Evolutionary conservation across 1,140 invertebrate genomes (phyloP), one percentile per base, ranked within the genome.

Genomic region (Macrotrachela quadricornifera): DNA sequence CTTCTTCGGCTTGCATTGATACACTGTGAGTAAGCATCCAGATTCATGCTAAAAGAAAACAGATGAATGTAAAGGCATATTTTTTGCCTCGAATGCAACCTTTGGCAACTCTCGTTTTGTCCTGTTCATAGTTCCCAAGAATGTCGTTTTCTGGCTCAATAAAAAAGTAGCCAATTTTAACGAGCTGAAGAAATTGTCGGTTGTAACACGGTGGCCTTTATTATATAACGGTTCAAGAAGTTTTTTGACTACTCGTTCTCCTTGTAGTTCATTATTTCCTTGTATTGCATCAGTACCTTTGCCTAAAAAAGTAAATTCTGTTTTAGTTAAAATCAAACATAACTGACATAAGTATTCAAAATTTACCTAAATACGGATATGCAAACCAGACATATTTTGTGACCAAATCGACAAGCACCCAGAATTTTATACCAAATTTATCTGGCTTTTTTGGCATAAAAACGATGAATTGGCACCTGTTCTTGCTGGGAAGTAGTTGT

Each of bases 51-150:
- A 0, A 21, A 17, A 17, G 8, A 46, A 16, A 46, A 46, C 16
- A 6, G 1, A 17, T 46, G 16, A 8, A 46, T 46, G 36, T 57
- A 50, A 38, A 58, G 58, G 41, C 40, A 59, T 43, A 48, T 30
- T 49, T 18, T 57, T 50, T 49, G 75, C 40, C 6, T 42, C 45
- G 17, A 51, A 16, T 43, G 16, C 21, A 42, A n/a, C n/a, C n/a
- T n/a, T n/a, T n/a, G 56, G 56, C 11, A 57, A 8, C 47, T 57
- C 56, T 49, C 40, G 49, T 16, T 47, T n/a, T 44, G 44, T 57
- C 45, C 11, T 38, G 11, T 41, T 18, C 42, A 55, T 49, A 10
- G 42, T 55, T 42, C 56, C 52, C 12, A 49, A 15, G 9, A 55
- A 17, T 49, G 21, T 54, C 10, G 44, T 54, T 46, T 57, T 51